Conservation (phyloP, 2,113 vertebrate genomes). For the Pungitius pungitius region DNA sequence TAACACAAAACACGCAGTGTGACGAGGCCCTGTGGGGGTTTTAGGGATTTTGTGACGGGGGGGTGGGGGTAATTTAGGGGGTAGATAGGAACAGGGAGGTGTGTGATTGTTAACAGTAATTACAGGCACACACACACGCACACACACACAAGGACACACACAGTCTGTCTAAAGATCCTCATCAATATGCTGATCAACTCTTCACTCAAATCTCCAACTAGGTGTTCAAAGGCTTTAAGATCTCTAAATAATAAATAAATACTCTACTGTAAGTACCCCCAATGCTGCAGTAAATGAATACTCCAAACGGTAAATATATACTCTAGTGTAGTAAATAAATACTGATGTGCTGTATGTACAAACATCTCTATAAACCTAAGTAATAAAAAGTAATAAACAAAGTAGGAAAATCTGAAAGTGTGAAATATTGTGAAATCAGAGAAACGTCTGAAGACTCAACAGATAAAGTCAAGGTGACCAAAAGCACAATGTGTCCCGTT, state of each 20-base stretch:
- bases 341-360: neutral
- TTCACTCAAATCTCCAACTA: neutral
- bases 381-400: neutral
- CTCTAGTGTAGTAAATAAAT: neutral
- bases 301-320: neutral
- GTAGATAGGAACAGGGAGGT: constrained; percentile 20
- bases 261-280: neutral
- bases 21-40: neutral
- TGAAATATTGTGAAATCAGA: neutral
- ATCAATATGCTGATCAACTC: neutral
- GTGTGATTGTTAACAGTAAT: constrained; percentile 36
- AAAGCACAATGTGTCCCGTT: too few species aligned
- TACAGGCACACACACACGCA: constrained; percentile 17
- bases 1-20: constrained; percentile 14
- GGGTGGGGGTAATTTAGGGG: neutral
- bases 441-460: neutral
- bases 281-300: neutral
- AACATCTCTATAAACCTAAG: neutral
- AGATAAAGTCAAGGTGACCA: neutral
- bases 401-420: neutral
- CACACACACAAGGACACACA: constrained; percentile 16
- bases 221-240: neutral
- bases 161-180: neutral
- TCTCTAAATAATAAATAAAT: neutral
- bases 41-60: constrained; percentile 4